phyloP scores from a whole-genome alignment of 2,113 vertebrate genomes.

The Tyto alba region DNA sequence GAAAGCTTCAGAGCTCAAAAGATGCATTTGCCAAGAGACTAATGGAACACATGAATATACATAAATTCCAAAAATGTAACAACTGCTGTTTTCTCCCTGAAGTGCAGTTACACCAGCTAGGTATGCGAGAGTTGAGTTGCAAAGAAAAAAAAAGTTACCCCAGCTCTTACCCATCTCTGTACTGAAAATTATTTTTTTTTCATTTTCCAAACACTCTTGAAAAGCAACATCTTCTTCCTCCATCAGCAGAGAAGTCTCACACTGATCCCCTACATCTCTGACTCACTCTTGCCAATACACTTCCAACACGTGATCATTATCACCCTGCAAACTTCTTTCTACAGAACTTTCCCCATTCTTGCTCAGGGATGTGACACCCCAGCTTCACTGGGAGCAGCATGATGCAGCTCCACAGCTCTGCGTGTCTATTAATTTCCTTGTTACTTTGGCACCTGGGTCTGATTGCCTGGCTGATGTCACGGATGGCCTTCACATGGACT shows the following conservation, averaged over 20 bases:
- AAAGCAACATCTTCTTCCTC: neutral
- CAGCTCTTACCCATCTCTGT: neutral
- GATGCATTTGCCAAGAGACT: neutral
- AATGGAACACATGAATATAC: conserved; percentile 17
- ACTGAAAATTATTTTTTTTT: neutral
- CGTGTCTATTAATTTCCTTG: neutral
- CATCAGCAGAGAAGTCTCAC: neutral
- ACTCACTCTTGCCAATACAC: neutral
- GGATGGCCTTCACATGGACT: neutral
- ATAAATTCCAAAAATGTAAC: conserved; percentile 1
- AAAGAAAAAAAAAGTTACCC: neutral
- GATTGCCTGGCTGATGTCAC: neutral
- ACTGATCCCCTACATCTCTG: neutral
- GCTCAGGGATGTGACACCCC: neutral
- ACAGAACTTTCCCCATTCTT: accelerated
- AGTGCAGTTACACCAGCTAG: neutral
- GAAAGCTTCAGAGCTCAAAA: conserved; percentile 29
- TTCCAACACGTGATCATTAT: neutral
- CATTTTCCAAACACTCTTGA: neutral
- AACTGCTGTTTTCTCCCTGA: neutral
- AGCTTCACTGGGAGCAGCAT: neutral
- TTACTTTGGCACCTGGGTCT: neutral
- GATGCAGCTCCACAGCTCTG: neutral
- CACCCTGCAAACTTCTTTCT: neutral
- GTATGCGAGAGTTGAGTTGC: neutral